Conservation (phyloP, 2,888 invertebrate species). For the Hirtodrosophila histrioides region DNA sequence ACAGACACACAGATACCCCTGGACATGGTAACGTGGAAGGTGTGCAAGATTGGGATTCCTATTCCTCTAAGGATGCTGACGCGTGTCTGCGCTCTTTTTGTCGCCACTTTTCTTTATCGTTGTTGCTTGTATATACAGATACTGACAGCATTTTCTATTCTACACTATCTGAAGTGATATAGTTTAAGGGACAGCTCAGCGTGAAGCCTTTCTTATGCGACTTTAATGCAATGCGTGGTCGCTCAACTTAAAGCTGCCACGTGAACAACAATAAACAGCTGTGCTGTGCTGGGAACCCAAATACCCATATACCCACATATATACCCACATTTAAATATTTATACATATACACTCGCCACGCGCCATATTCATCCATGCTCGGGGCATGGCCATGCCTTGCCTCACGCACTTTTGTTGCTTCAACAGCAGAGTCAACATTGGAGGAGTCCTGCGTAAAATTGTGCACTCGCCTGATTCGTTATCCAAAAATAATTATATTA, state of each 20-base stretch:
- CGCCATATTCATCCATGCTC: background rate
- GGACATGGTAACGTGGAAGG: background rate
- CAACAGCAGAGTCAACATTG: constrained; percentile 42
- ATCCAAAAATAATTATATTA: constrained; percentile 80
- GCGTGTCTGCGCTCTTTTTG: constrained; percentile 14
- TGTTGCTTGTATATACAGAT: constrained; percentile 41
- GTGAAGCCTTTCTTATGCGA: constrained; percentile 21
- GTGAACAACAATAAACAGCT: constrained; percentile 43
- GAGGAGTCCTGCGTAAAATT: constrained; percentile 52
- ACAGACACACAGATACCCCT: background rate
- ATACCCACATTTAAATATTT: background rate
- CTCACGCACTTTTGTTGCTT: constrained; percentile 56
- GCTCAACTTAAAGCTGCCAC: constrained; percentile 25
- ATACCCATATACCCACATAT: background rate
- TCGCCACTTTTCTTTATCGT: constrained; percentile 29
- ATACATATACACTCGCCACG: background rate
- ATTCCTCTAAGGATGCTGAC: constrained; percentile 3
- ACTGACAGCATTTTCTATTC: constrained; percentile 51
- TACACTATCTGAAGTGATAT: constrained; percentile 35
- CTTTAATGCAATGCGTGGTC: constrained; percentile 28
- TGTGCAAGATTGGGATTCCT: constrained; percentile 18
- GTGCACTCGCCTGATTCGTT: constrained; percentile 79
- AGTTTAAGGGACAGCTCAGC: constrained; percentile 27
- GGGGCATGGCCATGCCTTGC: constrained; percentile 2
- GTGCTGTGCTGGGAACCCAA: constrained; percentile 9